phyloP scores from a whole-genome alignment of 2,888 invertebrate species.

The Gerris lacustris region DNA sequence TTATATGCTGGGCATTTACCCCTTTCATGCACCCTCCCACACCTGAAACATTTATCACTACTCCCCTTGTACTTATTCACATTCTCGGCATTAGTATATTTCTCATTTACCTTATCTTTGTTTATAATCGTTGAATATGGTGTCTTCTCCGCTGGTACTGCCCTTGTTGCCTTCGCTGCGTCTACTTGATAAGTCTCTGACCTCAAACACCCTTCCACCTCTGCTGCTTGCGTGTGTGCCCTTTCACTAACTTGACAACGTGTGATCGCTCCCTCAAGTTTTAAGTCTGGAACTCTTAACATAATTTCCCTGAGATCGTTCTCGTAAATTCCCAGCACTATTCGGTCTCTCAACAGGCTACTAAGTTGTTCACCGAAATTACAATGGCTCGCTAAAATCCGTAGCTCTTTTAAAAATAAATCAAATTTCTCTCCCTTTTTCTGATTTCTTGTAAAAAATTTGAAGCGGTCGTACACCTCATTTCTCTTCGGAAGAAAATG shows the following conservation, averaged over 20 bases:
- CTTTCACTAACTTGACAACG: neutral
- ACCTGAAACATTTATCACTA: neutral
- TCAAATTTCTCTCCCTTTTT: neutral
- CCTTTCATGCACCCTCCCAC: neutral
- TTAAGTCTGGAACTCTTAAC: neutral
- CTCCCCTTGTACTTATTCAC: too few relatives aligned
- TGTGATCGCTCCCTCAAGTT: neutral
- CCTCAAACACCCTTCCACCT: neutral
- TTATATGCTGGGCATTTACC: neutral
- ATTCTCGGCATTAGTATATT: neutral
- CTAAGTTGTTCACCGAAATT: neutral
- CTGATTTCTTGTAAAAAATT: neutral
- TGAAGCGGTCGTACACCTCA: neutral
- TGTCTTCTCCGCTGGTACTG: neutral
- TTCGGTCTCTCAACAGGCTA: neutral
- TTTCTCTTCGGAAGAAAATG: neutral
- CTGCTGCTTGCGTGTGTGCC: neutral
- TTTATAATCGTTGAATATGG: neutral
- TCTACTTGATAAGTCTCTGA: too few relatives aligned
- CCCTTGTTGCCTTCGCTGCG: neutral
- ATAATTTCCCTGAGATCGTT: neutral
- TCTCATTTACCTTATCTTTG: neutral
- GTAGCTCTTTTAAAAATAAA: neutral
- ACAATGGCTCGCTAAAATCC: neutral
- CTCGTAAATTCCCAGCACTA: neutral